A percentile compares a stretch with the other conserved stretches of the same genome.
phyloP scores from a whole-genome alignment of 2,888 invertebrate genomes.

The Neoaliturus tenellus region DNA sequence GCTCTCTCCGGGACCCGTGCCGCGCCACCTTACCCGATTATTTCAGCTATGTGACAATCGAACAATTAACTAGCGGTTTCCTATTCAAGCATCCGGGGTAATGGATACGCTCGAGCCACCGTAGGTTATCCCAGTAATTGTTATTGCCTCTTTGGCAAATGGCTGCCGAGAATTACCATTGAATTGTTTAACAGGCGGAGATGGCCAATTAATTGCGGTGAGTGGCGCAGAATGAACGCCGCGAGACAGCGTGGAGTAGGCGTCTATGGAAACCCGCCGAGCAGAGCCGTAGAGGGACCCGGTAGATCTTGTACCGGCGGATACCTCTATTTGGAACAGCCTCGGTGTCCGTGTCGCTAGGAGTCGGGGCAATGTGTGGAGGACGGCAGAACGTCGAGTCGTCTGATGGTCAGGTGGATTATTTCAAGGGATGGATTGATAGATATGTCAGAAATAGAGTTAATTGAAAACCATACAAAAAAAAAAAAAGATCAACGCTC shows the following conservation, averaged over 20 bases:
- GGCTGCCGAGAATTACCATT: slow-evolving; percentile 48
- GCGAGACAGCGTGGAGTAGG: slow-evolving; percentile 27
- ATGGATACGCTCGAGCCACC: slow-evolving; percentile 35
- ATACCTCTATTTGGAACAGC: not conserved
- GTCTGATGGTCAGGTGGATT: no score
- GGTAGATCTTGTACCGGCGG: not conserved
- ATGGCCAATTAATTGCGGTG: slow-evolving; percentile 48
- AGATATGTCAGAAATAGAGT: no score
- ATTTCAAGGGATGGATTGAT: no score
- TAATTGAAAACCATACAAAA: no score
- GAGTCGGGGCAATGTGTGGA: no score
- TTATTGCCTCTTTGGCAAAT: slow-evolving; percentile 48
- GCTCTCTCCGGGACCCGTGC: not conserved
- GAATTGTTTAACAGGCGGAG: slow-evolving; percentile 44
- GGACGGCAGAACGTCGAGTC: no score
- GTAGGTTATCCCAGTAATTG: slow-evolving; percentile 46
- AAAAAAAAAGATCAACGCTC: no score
- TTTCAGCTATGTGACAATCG: slow-evolving; percentile 47
- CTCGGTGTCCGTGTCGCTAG: no score
- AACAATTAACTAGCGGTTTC: slow-evolving; percentile 42
- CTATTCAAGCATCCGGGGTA: slow-evolving; percentile 43
- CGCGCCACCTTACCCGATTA: not conserved
- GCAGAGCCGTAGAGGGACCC: not conserved
- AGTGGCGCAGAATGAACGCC: slow-evolving; percentile 46
- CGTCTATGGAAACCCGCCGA: slow-evolving; percentile 38